Percentiles rank a stretch among this genome's conserved stretches.
Evolutionary conservation across 2,797 vertebrate genomes (phyloP).

Genomic region (Antrozous pallidus): DNA sequence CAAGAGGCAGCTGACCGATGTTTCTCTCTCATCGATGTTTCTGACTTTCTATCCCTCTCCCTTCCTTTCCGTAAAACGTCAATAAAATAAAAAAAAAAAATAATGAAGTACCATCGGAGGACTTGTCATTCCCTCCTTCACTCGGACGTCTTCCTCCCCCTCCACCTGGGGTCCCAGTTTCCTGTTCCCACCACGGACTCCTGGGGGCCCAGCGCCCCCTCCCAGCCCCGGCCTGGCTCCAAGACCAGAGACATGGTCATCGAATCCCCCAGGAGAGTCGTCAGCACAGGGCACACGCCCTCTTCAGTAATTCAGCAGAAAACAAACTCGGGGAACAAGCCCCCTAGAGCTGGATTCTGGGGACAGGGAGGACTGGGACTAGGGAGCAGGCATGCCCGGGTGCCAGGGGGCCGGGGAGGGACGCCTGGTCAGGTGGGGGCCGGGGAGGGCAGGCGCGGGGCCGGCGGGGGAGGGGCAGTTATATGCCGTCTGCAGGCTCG

Average conservation of each 20-base stretch:
- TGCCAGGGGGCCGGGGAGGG: not conserved
- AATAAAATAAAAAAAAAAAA: too few species aligned
- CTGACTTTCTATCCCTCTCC: too few species aligned
- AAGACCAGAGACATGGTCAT: fast-evolving
- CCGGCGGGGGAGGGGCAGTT: fast-evolving
- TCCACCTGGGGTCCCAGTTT: not conserved
- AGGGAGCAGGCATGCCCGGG: not conserved
- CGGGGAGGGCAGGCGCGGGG: not conserved
- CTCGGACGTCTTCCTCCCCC: not conserved
- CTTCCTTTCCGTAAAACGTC: too few species aligned
- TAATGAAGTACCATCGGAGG: too few species aligned
- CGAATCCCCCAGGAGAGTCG: not conserved
- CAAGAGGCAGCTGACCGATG: too few species aligned
- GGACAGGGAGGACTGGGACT: not conserved
- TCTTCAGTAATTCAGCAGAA: not conserved
- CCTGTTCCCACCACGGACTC: not conserved
- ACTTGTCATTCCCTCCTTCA: fast-evolving
- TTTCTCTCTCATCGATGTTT: too few species aligned
- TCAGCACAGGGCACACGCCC: fast-evolving
- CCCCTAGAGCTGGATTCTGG: not conserved
- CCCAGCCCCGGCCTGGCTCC: not conserved
- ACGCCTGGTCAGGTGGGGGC: not conserved
- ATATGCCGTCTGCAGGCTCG: not conserved
- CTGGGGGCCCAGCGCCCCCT: fast-evolving
- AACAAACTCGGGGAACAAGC: too few species aligned